Evolutionary conservation across 1,140 invertebrate genomes (phyloP), one percentile per base, ranked within the genome.

Genomic region (Pogonomyrmex californicus): DNA sequence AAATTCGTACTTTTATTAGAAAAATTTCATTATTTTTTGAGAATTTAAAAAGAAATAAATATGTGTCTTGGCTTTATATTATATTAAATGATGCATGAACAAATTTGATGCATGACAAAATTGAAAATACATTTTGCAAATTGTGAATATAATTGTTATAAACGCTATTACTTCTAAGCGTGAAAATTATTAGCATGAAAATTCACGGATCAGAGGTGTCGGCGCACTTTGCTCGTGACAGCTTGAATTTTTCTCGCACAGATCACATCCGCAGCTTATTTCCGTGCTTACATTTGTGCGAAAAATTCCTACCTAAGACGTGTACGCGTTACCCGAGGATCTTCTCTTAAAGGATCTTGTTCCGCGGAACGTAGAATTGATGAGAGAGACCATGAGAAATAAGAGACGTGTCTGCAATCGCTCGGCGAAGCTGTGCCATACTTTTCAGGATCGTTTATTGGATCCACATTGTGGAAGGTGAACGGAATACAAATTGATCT

Each of bases 401-500:
- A 83, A 62, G 79, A 49, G 54, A 60, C 68, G 68, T 56, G 38
- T 60, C 54, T 60, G 41, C 68, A 38, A 65, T 12, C 58, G 47
- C 68, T 54, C 47, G n/a, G 10, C 47, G 63, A 75, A 47, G 54
- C 54, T 73, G 54, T 41, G 54, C 41, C 79, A 54, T 44, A 30
- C 23, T 30, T 83, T 83, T 62, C 54, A 82, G 23, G 33, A 36
- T 38, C 54, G 79, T 38, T 83, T 60, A 75, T 75, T 60, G 79
- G 56, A 83, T 83, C 17, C 54, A 60, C 66, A 10, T 60, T 60
- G 41, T 10, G 79, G 4, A 47, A 60, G 56, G 17, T 60, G 54
- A 82, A 60, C 56, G 79, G 54, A 75, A 83, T 83, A 49, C 49
- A 83, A 73, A 83, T 83, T 73, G 30, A 62, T 75, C 41, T 60